Conservation (phyloP, 2,113 vertebrate genomes). For the Empidonax traillii region DNA sequence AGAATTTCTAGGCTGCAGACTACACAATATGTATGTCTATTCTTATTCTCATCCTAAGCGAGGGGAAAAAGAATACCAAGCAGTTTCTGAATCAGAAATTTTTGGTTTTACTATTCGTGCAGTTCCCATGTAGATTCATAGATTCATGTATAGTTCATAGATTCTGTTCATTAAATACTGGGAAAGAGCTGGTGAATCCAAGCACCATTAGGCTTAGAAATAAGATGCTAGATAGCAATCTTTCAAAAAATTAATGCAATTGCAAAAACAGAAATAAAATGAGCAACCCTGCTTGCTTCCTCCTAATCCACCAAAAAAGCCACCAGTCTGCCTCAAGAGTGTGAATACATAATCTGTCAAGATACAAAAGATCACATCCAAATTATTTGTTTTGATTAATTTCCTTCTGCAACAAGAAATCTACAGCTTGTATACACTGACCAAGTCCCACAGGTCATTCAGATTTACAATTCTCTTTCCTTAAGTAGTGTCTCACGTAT, state of each 20-base stretch:
- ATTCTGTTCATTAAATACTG: not conserved
- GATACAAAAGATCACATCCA: not conserved
- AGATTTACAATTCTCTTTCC: conserved; percentile 6
- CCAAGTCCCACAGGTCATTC: not conserved
- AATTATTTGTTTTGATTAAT: not conserved
- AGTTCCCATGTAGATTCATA: not conserved
- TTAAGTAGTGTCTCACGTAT: not conserved
- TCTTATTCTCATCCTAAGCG: not conserved
- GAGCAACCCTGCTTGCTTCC: not conserved
- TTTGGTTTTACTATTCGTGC: not conserved
- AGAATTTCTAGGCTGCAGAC: not conserved
- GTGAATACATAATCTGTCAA: not conserved
- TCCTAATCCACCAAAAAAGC: not conserved
- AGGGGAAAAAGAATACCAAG: fast-evolving
- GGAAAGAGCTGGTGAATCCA: not conserved
- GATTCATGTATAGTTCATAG: not conserved
- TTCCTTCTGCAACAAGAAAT: not conserved
- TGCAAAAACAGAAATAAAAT: not conserved
- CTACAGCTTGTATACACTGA: not conserved
- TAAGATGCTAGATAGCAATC: not conserved
- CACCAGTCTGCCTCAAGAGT: not conserved
- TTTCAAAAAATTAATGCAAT: not conserved
- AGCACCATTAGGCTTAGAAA: not conserved
- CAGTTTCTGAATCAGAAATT: not conserved
- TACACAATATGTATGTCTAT: not conserved